Conservation (phyloP, 2,888 invertebrate genomes). For the Hemistola chrysoprasaria region DNA sequence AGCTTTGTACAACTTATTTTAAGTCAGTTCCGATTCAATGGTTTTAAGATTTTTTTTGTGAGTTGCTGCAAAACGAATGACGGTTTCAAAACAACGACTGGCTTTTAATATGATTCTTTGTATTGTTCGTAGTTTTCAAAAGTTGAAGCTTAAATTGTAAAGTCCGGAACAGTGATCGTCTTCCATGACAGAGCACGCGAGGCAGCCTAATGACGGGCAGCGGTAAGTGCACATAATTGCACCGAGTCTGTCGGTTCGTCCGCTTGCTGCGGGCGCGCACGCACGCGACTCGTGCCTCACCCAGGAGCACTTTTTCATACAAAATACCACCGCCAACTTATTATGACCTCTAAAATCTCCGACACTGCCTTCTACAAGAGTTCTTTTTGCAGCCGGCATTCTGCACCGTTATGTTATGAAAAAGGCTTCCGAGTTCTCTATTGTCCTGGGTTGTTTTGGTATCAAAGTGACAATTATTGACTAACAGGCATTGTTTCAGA, state of each 20-base stretch:
- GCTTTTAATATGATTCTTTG: background rate
- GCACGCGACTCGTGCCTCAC: conserved; percentile 66
- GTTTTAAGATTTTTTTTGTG: background rate
- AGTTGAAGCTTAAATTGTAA: conserved; percentile 15
- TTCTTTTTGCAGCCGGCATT: no score
- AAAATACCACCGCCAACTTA: conserved; percentile 34
- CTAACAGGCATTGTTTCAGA: conserved; percentile 19
- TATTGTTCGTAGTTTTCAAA: background rate
- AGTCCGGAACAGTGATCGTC: conserved; percentile 36
- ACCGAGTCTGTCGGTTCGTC: conserved; percentile 67
- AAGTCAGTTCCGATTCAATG: conserved; percentile 2
- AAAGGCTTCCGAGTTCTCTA: conserved; percentile 59
- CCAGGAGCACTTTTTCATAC: conserved; percentile 48
- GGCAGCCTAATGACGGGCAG: conserved; percentile 57
- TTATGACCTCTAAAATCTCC: conserved; percentile 38
- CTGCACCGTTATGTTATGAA: conserved; percentile 66
- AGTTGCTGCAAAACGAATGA: no score
- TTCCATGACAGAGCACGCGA: conserved; percentile 55
- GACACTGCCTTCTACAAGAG: conserved; percentile 38
- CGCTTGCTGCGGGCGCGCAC: conserved; percentile 63
- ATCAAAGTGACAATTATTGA: conserved; percentile 31
- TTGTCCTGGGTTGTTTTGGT: conserved; percentile 42
- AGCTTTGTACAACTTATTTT: conserved; percentile 7
- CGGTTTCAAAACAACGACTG: no score
- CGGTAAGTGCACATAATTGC: conserved; percentile 74